Evolutionary conservation across 2,113 vertebrate species (phyloP), one percentile per base, ranked within the genome.

Genomic region (Lagopus leucura): DNA sequence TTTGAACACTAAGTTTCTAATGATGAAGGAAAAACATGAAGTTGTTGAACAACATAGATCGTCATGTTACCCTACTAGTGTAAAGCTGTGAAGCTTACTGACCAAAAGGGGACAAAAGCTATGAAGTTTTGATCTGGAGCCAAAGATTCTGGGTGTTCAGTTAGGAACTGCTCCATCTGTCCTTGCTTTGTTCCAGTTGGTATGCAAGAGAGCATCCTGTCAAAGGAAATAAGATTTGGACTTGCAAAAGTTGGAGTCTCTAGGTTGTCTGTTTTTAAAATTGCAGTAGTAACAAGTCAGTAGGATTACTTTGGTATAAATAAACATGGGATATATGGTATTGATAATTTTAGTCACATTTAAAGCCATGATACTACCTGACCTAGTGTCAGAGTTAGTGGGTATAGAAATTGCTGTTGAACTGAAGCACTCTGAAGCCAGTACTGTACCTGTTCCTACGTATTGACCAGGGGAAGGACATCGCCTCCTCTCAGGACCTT

Each of bases 111-210:
- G 58, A 52, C 38, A 60, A 60, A 91, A 92, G 57, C 54, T 7
- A 55, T 63, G 43, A 4, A 27, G 50, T 85, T 94, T 93, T 92
- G 14, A 58, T 79, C 32, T 50, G 36, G 15, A 82, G 30, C 34
- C 69, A 88, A 91, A 61, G 34, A 65, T 81, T 75, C 40, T 57
- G 38, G 57, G 8, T 97, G 43, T 91, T 78, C 88, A 72, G 76
- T 88, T 64, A 73, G 40, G 70, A n/a, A 72, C n/a, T 88, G 27
- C 88, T 94, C 88, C 36, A 57, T 90, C 70, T 88, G 38, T 89
- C 71, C 78, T 96, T 91, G 30, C 80, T 90, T 70, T 78, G 30
- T 94, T 84, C 36, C 77, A 70, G 32, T 91, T 67, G 40, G 28
- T 88, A 38, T 71, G 63, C 52, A 91, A 85, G 64, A 66, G 3